phyloP scores from a whole-genome alignment of 1,140 invertebrate species.

The Cecropterus lyciades region DNA sequence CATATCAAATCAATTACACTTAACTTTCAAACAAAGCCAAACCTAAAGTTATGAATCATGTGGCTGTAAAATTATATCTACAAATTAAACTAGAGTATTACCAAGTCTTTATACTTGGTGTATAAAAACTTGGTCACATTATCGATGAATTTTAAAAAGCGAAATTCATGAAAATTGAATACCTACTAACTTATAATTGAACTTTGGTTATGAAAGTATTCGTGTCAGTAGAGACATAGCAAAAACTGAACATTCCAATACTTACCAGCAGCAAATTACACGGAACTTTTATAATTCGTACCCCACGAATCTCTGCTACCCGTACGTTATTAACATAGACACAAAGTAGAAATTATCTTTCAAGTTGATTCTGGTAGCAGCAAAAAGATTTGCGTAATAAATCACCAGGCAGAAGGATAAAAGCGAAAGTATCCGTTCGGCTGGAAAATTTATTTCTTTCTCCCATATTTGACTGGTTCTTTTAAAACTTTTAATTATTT shows the following conservation, averaged over 20 bases:
- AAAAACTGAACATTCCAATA: slow-evolving; percentile 58
- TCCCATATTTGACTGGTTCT: slow-evolving; percentile 65
- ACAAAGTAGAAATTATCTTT: slow-evolving; percentile 42
- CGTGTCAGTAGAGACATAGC: slow-evolving; percentile 39
- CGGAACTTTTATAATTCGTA: not conserved
- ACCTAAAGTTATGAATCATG: no score
- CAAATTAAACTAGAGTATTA: no score
- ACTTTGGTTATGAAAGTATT: slow-evolving; percentile 40
- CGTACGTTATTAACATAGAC: slow-evolving; percentile 27
- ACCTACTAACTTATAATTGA: slow-evolving; percentile 6
- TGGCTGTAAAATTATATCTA: no score
- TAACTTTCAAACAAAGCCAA: no score
- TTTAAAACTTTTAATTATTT: slow-evolving; percentile 76
- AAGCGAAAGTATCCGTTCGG: slow-evolving; percentile 69
- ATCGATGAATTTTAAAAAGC: no score
- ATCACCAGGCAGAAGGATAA: slow-evolving; percentile 63
- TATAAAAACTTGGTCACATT: no score
- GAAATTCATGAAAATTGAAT: no score
- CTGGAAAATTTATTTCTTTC: slow-evolving; percentile 76
- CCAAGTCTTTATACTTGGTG: no score
- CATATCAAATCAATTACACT: no score
- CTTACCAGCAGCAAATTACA: slow-evolving; percentile 35
- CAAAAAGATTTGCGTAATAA: slow-evolving; percentile 57
- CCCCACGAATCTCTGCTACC: not conserved
- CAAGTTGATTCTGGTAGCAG: slow-evolving; percentile 31